Percentiles rank a stretch among this genome's conserved stretches.
Conservation (phyloP, 2,113 vertebrate genomes). For the Oxygymnocypris stewartii region DNA sequence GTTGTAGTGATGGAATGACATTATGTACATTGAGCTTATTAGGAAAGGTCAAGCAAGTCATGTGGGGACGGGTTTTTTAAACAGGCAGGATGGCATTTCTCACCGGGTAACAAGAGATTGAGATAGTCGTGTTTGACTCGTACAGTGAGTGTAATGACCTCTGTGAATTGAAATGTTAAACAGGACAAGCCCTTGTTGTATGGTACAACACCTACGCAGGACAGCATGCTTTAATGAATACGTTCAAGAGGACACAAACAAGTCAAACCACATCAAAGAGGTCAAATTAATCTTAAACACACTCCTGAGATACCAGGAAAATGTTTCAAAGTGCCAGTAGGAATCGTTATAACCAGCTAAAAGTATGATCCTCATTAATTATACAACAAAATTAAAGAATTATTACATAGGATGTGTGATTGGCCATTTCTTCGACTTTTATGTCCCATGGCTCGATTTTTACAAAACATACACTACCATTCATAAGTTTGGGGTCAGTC, state of each 20-base stretch:
- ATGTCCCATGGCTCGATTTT: not conserved
- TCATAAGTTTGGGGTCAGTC: not conserved
- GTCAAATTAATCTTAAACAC: slow-evolving; percentile 62
- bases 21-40: slow-evolving; percentile 51
- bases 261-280: slow-evolving; percentile 57
- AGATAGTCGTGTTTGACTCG: not conserved
- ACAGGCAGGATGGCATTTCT: not conserved
- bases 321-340: not conserved
- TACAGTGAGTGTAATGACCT: not conserved
- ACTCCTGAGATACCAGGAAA: slow-evolving; percentile 32
- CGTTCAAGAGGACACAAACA: slow-evolving; percentile 49
- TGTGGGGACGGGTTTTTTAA: slow-evolving; percentile 47
- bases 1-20: slow-evolving; percentile 61
- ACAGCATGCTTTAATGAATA: slow-evolving; percentile 60
- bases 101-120: not conserved
- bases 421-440: not conserved
- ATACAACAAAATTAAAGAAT: not conserved
- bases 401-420: not conserved
- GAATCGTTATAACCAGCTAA: slow-evolving; percentile 6
- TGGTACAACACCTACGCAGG: slow-evolving; percentile 43
- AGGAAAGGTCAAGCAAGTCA: slow-evolving; percentile 57
- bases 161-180: slow-evolving; percentile 26
- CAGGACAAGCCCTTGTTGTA: slow-evolving; percentile 42
- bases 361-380: not conserved
- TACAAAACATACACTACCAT: not conserved